Conservation (phyloP, 2,113 vertebrate genomes). For the Equus quagga region DNA sequence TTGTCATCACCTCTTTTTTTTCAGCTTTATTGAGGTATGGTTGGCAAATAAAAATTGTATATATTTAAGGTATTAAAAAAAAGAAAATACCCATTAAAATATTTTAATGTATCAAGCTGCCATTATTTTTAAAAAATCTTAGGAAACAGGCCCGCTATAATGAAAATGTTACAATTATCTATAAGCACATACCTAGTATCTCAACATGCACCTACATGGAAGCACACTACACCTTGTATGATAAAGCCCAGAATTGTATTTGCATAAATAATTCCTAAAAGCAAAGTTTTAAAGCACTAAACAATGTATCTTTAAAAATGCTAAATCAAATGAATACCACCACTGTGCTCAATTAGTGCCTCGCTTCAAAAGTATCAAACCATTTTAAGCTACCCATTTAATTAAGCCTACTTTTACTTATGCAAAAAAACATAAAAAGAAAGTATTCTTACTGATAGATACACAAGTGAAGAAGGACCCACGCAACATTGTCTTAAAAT, state of each 20-base stretch:
- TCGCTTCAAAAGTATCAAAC: not conserved
- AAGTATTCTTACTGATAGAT: not conserved
- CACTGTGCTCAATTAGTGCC: not conserved
- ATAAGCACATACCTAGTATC: not conserved
- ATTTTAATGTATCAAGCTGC: constrained; percentile 36
- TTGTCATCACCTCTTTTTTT: not conserved
- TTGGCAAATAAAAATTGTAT: not conserved
- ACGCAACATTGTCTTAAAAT: not conserved
- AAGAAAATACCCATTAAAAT: not conserved
- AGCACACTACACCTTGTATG: not conserved
- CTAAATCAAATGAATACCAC: not conserved
- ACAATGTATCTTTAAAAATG: constrained; percentile 32
- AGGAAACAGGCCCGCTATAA: not conserved
- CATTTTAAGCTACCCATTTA: not conserved
- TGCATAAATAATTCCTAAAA: constrained; percentile 19
- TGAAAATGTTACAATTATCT: constrained; percentile 6
- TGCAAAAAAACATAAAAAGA: constrained; percentile 2
- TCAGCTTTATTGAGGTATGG: not conserved
- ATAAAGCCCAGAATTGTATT: not conserved
- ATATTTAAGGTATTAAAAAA: not conserved
- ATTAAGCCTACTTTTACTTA: constrained; percentile 41
- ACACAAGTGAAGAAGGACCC: not conserved
- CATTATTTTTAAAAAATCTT: constrained; percentile 29
- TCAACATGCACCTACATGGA: constrained; percentile 14
- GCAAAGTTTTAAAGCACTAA: constrained; percentile 37